Evolutionary conservation across 2,888 invertebrate genomes (phyloP), one percentile per base, ranked within the genome.

Genomic region (Standfussiana lucernea): DNA sequence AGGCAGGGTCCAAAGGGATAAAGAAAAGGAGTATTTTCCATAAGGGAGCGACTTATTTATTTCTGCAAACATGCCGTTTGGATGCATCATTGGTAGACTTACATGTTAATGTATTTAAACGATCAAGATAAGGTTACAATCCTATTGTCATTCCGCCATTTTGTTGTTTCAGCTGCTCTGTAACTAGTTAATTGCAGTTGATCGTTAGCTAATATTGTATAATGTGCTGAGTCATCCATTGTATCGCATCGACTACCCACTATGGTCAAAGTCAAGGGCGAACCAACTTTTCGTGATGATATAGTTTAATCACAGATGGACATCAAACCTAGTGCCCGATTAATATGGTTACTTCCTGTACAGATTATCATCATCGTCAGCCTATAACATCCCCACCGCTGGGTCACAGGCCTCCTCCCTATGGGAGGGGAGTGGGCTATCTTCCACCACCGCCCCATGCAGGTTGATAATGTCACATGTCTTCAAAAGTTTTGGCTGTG

Each of bases 161-260:
- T 67, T 50, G 37, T 64, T 45, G 7, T 11, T 50, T 50, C 21
- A 42, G 28, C 18, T 40, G 11, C 24, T 59, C 4, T 40, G 15
- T 35, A 47, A 35, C 40, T 61, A 67, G n/a, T 68, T 77, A 50
- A 53, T 77, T 37, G 21, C 62, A 62, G 28, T 37, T 32, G 10
- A 77, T 69, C 50, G 50, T 62, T 77, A 64, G 24, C 50, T 69
- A 62, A 62, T 62, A 53, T 56, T 32, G 42, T 62, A 37, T 35
- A 35, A 40, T 18, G 21, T 47, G 32, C 32, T 64, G 42, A 65
- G n/a, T 71, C 24, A 65, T 79, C 35, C 11, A 37, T 59, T 28
- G 50, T 28, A 50, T 28, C 11, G 24, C 5, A 50, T 28, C n/a
- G 42, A 64, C 64, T 40, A 40, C 18, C n/a, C 10, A 65, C 2